A percentile compares a stretch with the other conserved stretches of the same genome.
Conservation (phyloP, 1,140 invertebrate genomes). For the Drosophila ficusphila region DNA sequence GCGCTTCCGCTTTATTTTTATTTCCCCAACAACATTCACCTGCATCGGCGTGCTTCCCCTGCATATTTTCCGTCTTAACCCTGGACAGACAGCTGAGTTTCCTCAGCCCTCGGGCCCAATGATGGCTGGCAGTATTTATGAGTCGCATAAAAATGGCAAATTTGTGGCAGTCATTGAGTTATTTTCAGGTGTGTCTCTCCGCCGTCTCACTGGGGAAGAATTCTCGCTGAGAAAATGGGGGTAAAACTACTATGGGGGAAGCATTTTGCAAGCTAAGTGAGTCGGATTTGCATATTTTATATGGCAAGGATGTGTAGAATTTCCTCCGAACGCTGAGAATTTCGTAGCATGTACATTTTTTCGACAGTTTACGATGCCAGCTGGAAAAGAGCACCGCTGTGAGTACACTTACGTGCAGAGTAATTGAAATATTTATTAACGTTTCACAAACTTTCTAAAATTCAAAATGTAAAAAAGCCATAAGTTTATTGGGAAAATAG, state of each 20-base stretch:
- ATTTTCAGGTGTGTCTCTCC: constrained; percentile 33
- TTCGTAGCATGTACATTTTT: constrained; percentile 38
- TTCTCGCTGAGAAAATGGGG: constrained; percentile 10
- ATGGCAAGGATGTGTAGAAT: constrained; percentile 34
- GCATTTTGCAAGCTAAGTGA: constrained; percentile 33
- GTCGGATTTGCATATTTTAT: constrained; percentile 55
- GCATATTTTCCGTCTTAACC: constrained; percentile 6
- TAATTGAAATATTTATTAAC: constrained; percentile 37
- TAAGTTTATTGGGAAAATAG: background rate
- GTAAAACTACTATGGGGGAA: constrained; percentile 3
- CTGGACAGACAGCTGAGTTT: constrained; percentile 11
- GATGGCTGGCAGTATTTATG: constrained; percentile 51
- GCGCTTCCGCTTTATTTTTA: constrained; percentile 28
- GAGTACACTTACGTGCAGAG: background rate
- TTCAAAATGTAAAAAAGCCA: background rate
- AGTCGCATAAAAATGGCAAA: constrained; percentile 61
- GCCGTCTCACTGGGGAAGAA: constrained; percentile 36
- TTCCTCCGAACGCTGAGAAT: constrained; percentile 32
- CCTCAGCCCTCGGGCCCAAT: constrained; percentile 20
- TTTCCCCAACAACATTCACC: constrained; percentile 27
- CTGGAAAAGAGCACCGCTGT: background rate
- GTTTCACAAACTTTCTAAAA: background rate
- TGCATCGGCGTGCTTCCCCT: constrained; percentile 33
- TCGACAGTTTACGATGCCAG: constrained; percentile 27
- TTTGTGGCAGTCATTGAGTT: constrained; percentile 56